Evolutionary conservation across 2,888 invertebrate genomes (phyloP).

Genomic region (Hoplodrina ambigua): DNA sequence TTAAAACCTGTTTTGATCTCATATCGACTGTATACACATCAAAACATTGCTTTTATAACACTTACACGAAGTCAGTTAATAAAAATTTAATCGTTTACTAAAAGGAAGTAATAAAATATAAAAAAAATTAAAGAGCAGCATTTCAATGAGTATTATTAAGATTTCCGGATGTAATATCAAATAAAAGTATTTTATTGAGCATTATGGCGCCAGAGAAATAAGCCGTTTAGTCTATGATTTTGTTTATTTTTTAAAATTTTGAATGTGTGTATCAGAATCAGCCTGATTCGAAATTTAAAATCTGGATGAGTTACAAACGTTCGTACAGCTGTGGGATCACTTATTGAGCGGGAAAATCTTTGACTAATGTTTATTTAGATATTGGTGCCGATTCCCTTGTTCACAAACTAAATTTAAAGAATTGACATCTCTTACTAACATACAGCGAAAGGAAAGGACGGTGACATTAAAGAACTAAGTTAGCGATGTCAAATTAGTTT

Average conservation of each 20-base stretch:
- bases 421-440: no score
- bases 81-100: slow-evolving; percentile 54
- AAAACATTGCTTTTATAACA: slow-evolving; percentile 57
- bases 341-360: slow-evolving; percentile 17
- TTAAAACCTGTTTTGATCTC: slow-evolving; percentile 47
- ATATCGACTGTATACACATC: slow-evolving; percentile 37
- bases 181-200: slow-evolving; percentile 64
- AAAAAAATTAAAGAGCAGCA: slow-evolving; percentile 56
- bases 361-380: slow-evolving; percentile 24
- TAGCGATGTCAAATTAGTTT: no score
- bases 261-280: no score
- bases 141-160: slow-evolving; percentile 59
- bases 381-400: no score
- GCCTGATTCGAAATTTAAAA: slow-evolving; percentile 44
- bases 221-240: slow-evolving; percentile 56
- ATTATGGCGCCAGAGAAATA: slow-evolving; percentile 63
- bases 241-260: slow-evolving; percentile 51
- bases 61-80: slow-evolving; percentile 49
- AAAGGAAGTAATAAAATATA: slow-evolving; percentile 61
- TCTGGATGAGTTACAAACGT: slow-evolving; percentile 35
- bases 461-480: no score
- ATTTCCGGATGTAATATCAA: slow-evolving; percentile 61
- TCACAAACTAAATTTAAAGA: no score
- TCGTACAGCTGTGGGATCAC: slow-evolving; percentile 25
- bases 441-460: no score